phyloP scores from a whole-genome alignment of 2,113 vertebrate species.

The Anoura caudifer region DNA sequence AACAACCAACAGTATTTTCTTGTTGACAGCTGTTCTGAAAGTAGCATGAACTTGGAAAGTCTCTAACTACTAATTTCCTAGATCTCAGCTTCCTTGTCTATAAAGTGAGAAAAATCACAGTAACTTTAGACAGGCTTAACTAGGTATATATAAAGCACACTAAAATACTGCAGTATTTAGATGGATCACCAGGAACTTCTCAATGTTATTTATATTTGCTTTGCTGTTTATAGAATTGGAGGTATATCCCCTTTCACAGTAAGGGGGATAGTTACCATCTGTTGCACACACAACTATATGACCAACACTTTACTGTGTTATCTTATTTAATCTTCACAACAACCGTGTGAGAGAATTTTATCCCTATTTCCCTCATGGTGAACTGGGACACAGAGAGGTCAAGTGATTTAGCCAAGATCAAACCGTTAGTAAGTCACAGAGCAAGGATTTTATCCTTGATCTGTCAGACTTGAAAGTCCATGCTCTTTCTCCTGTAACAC shows the following conservation, averaged over 20 bases:
- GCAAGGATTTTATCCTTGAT: constrained; percentile 13
- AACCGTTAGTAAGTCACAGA: constrained; percentile 12
- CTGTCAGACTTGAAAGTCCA: constrained; percentile 42
- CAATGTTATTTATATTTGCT: constrained; percentile 70
- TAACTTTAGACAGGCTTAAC: constrained; percentile 65
- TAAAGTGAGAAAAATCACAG: constrained; percentile 72
- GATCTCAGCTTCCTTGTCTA: constrained; percentile 61
- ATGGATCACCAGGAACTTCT: constrained; percentile 67
- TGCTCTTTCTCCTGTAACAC: constrained; percentile 32
- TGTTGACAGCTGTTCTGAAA: constrained; percentile 20
- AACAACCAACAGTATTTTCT: not conserved
- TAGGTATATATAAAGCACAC: constrained; percentile 46
- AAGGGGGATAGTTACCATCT: constrained; percentile 59
- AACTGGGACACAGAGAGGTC: constrained; percentile 46
- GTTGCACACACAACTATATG: constrained; percentile 15
- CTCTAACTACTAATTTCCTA: constrained; percentile 59
- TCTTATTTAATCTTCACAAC: constrained; percentile 56
- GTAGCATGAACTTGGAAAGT: constrained; percentile 57
- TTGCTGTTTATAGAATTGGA: constrained; percentile 59
- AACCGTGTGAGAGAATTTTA: constrained; percentile 14
- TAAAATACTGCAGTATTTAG: constrained; percentile 59
- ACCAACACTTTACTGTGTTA: constrained; percentile 22
- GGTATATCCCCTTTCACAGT: constrained; percentile 51
- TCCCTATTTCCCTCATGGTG: not conserved
- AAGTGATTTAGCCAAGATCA: constrained; percentile 45